Percentiles rank a stretch among this genome's conserved stretches.
Evolutionary conservation across 2,888 invertebrate genomes (phyloP).

Genomic region (Melinopterus prodromus): DNA sequence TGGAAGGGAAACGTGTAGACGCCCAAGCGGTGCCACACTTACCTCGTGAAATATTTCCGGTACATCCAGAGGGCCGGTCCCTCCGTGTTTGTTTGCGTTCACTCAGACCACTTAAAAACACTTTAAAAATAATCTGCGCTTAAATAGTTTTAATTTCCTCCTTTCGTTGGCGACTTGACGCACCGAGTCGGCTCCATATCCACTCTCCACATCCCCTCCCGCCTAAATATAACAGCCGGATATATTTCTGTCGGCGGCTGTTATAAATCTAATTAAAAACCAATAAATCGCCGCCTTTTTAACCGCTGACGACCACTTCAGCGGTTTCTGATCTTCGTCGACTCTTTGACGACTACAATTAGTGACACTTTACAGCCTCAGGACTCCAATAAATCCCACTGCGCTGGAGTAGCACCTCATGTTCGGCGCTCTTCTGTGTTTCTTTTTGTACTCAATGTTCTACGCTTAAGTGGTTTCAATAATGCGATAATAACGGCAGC

Average conservation of each 20-base stretch:
- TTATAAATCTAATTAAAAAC: conserved; percentile 39
- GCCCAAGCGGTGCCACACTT: neutral
- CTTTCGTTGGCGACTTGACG: conserved; percentile 24
- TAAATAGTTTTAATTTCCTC: conserved; percentile 37
- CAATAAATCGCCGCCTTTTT: conserved; percentile 29
- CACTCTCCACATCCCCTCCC: neutral
- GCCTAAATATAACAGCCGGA: conserved; percentile 32
- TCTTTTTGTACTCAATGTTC: neutral
- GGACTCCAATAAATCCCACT: neutral
- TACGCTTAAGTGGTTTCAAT: neutral
- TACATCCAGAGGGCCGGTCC: neutral
- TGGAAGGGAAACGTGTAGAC: neutral
- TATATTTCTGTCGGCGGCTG: conserved; percentile 18
- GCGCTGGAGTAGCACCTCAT: neutral
- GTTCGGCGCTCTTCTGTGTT: neutral
- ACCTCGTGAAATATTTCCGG: neutral
- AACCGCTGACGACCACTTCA: conserved; percentile 4
- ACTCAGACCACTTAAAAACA: conserved; percentile 38
- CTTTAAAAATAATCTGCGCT: conserved; percentile 39
- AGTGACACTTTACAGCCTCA: neutral
- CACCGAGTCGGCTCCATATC: neutral
- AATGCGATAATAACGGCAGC: neutral
- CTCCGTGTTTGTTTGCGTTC: conserved; percentile 10
- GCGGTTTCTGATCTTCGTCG: neutral
- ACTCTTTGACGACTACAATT: conserved; percentile 4